Evolutionary conservation across 2,888 invertebrate species (phyloP).

Genomic region (Ophioninae sp.): DNA sequence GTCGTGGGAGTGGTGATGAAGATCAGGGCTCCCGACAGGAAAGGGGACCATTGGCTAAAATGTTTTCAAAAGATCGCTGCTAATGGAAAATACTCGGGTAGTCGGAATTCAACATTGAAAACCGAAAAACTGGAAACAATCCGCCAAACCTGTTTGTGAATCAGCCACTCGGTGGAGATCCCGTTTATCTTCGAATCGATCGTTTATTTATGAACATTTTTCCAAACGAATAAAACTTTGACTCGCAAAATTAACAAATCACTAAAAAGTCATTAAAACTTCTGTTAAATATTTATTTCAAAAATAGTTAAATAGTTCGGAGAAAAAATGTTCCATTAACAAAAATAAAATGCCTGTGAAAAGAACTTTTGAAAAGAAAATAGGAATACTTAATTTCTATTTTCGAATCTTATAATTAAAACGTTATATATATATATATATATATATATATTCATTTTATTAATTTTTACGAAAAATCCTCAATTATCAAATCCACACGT

Average conservation of each 20-base stretch:
- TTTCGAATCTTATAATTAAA: too few relatives aligned
- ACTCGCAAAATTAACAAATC: neutral
- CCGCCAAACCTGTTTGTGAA: constrained; percentile 23
- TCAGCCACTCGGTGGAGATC: constrained; percentile 6
- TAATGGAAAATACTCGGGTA: constrained; percentile 44
- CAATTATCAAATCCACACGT: too few relatives aligned
- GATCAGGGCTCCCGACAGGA: constrained; percentile 9
- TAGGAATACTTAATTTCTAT: too few relatives aligned
- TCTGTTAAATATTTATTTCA: neutral
- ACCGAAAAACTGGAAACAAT: constrained; percentile 49
- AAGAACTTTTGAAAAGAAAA: too few relatives aligned
- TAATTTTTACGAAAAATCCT: too few relatives aligned
- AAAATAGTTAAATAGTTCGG: neutral
- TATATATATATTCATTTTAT: too few relatives aligned
- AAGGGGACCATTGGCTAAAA: constrained; percentile 38
- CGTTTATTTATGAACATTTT: constrained; percentile 22
- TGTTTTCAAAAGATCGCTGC: constrained; percentile 37
- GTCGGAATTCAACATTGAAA: constrained; percentile 30
- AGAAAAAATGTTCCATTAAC: neutral
- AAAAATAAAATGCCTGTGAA: too few relatives aligned
- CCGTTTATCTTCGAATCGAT: neutral
- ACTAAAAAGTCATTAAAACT: constrained; percentile 6
- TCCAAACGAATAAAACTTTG: too few relatives aligned
- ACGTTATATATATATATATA: too few relatives aligned
- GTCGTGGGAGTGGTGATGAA: constrained; percentile 67